Evolutionary conservation across 2,113 vertebrate genomes (phyloP).

Genomic region (Platanista minor): DNA sequence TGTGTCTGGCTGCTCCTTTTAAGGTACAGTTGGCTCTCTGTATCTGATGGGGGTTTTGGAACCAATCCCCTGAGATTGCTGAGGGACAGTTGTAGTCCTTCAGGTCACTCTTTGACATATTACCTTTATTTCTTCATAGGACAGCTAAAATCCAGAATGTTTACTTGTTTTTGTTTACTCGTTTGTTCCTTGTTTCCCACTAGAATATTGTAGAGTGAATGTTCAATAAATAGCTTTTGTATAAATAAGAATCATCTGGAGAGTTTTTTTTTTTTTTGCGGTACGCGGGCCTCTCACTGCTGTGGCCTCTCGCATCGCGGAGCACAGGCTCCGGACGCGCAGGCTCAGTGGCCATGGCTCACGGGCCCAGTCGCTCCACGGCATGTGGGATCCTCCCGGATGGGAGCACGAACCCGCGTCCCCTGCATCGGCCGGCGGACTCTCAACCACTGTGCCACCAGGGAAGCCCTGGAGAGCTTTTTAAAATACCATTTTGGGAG

Average conservation of each 20-base stretch:
- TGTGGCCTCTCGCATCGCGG: too few species aligned
- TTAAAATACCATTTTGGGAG: background rate
- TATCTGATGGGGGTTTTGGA: background rate
- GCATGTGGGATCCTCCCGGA: too few species aligned
- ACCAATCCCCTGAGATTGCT: background rate
- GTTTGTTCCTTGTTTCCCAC: background rate
- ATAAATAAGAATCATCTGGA: background rate
- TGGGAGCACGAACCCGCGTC: too few species aligned
- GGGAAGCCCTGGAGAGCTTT: background rate
- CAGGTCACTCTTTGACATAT: background rate
- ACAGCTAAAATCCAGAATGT: slow-evolving; percentile 19
- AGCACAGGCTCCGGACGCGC: too few species aligned
- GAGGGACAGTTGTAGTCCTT: background rate
- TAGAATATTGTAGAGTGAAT: background rate
- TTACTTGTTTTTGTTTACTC: background rate
- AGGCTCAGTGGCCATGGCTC: too few species aligned
- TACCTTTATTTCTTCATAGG: background rate
- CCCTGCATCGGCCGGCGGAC: too few species aligned
- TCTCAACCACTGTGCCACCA: too few species aligned
- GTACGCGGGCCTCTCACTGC: too few species aligned
- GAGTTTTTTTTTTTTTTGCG: background rate
- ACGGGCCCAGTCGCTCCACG: too few species aligned
- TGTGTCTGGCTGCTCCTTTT: background rate
- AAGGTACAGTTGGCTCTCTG: background rate
- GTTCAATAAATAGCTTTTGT: slow-evolving; percentile 14